Base-by-base conservation (phyloP, 2,888 invertebrate genomes). In the Sminthurinus aureus region DNA sequence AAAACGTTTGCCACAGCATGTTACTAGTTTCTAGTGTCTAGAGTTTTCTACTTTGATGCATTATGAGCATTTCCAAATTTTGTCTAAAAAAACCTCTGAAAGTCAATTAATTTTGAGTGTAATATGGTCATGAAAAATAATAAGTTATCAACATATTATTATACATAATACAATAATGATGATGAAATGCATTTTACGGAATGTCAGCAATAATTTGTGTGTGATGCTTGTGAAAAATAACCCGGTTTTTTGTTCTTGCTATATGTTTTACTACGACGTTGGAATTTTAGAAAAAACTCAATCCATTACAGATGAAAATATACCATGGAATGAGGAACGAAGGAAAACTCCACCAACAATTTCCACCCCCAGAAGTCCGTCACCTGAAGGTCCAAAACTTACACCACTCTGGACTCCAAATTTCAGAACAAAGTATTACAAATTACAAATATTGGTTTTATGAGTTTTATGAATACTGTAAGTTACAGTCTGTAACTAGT, bases 261-360 rank as follows among this genome's bases (percentile, higher is more conserved):
- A 15, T 52, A 52, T 58, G 58, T 38, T 38, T 38, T 38, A 38
- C 38, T 38, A 38, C 38, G 6, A 38, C 38, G 38, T 38, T 38
- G 38, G 38, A 38, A 38, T 38, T 38, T 75, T 24, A 75, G 80
- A 81, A 81, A 81, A 74, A 58, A 73, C 24, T 81, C 69, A 81
- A 73, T 74, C 80, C 80, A 51, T 81, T 81, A 22, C 64, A 26
- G 83, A 83, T 67, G 83, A 83, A 69, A 78, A 69, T 12, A 69
- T 69, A 22, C 73, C 73, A 20, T 83, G 83, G 78, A 83, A 78
- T 22, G 83, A 83, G n/a, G 83, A 83, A 15, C 83, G 69, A 64
- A 79, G 38, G 66, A 83, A 51, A 51, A 69, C 69, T n/a, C 83
- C 79, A 71, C 58, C 83, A 9, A 83, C 83, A 13, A 74, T 38